Evolutionary conservation across 2,797 vertebrate species (phyloP), one percentile per base, ranked within the genome.

Genomic region (Pempheris klunzingeri): DNA sequence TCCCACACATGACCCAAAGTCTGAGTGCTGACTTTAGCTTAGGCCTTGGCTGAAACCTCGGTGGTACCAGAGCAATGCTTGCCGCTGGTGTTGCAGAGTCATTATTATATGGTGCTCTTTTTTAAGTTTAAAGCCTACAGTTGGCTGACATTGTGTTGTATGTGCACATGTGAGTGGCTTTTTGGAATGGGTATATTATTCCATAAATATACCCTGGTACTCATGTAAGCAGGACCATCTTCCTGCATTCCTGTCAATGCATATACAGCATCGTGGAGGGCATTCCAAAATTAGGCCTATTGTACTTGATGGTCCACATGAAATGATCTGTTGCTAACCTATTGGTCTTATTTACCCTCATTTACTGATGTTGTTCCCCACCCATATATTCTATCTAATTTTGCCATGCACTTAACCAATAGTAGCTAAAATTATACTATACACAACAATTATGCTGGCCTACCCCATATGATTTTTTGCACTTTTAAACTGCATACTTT

Each of bases 261-360:
- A 58, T 57, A 63, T 38, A 71, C 57, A 72, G 17, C 41, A 67
- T 50, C 71, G 67, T 62, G 71, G 44, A 81, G 47, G 50, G 46
- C 43, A 71, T 77, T 87, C 26, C 43, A 63, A 80, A 85, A 88
- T 84, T 59, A 80, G 71, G 59, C 59, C 46, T 41, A 67, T 43
- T 30, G n/a, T 52, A 90, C 75, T 92, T 91, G 85, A 90, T 92
- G 79, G 86, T 90, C 76, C 59, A 84, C 63, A 72, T 92, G 66
- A 89, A 88, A 86, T 83, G 59, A 81, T 86, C 78, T 87, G 71
- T 77, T 65, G 47, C 28, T 58, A 73, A 83, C 39, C 60, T 68
- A 82, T 62, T 22, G 43, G 47, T 70, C 59, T 64, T 54, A 74
- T 87, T 83, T 80, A 64, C 28, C 76, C 73, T 70, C 13, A 85